These are phyloP conservation scores for Melieria picta DNA, from an alignment of 2,888 invertebrate species.

Conservation along the genomic window DNA sequence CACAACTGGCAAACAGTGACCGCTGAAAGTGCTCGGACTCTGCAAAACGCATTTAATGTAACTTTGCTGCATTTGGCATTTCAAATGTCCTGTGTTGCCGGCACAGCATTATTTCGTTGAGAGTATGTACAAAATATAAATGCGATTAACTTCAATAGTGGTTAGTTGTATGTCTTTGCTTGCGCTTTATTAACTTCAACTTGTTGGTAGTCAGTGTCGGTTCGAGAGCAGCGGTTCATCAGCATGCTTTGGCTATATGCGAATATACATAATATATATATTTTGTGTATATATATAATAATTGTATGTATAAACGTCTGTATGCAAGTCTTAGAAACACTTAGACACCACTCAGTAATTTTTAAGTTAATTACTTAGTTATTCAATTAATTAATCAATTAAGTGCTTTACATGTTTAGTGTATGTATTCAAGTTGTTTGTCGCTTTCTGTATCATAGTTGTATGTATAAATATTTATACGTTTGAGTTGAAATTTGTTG, in stretches of 20 bases:
- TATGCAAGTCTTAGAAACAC: slow-evolving; percentile 2
- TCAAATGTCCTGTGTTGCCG: slow-evolving; percentile 73
- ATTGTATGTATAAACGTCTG: neutral
- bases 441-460: neutral
- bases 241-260: neutral
- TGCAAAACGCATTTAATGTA: too few species aligned
- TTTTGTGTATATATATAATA: neutral
- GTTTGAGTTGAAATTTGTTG: slow-evolving; percentile 3
- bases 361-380: neutral
- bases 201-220: slow-evolving; percentile 6
- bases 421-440: neutral
- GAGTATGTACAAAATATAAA: slow-evolving; percentile 13
- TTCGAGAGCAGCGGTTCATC: neutral
- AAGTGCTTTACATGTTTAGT: neutral
- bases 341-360: slow-evolving; percentile 4
- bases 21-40: too few species aligned
- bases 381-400: neutral
- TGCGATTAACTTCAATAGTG: too few species aligned
- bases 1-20: too few species aligned
- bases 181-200: neutral
- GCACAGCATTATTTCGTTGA: slow-evolving; percentile 30
- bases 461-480: slow-evolving; percentile 9
- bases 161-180: neutral
- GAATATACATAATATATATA: neutral
- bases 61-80: too few species aligned